Evolutionary conservation across 2,113 vertebrate genomes (phyloP), one percentile per base, ranked within the genome.

Genomic region (Peromyscus leucopus): DNA sequence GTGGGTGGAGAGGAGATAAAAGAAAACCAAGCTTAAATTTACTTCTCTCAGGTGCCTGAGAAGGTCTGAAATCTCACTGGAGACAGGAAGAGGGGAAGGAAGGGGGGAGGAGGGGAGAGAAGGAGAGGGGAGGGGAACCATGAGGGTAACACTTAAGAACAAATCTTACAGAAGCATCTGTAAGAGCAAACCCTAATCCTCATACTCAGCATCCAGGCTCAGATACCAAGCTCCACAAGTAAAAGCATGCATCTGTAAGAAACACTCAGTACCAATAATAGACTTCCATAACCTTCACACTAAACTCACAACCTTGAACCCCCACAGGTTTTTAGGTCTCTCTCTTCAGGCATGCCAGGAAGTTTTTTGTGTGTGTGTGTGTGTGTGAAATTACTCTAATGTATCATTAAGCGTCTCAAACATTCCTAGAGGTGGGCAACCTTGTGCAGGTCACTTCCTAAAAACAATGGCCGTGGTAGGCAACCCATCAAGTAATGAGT

Each of bases 391-490:
- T 92, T 85, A 69, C 5, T 31, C 78, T 59, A 82, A 26, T 26
- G 69, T 63, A 72, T 65, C 36, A 71, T 59, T 69, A 93, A 85
- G 69, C 90, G 72, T 42, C 79, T 85, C 85, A 94, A 91, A 85
- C 31, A 91, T 24, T 79, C 86, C 46, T 75, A 24, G 90, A 61
- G 22, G 86, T 78, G 39, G 51, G 61, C 61, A 63, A 80, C 7
- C 10, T n/a, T 84, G 26, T 88, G 5, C 65, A 59, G 48, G n/a
- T 93, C 61, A 76, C 22, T 82, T 28, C 31, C 21, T 80, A 80
- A 36, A 93, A 82, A 51, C n/a, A 75, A 74, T 48, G 63, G 42
- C 6, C 4, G 0, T n/a, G 7, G 51, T 42, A 42, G 31, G 22
- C n/a, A 89, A 22, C 39, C 13, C 28, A 80, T 67, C 80, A 65